Base-by-base conservation (phyloP, 1,140 invertebrate species). In the Trichonephila clavipes region DNA sequence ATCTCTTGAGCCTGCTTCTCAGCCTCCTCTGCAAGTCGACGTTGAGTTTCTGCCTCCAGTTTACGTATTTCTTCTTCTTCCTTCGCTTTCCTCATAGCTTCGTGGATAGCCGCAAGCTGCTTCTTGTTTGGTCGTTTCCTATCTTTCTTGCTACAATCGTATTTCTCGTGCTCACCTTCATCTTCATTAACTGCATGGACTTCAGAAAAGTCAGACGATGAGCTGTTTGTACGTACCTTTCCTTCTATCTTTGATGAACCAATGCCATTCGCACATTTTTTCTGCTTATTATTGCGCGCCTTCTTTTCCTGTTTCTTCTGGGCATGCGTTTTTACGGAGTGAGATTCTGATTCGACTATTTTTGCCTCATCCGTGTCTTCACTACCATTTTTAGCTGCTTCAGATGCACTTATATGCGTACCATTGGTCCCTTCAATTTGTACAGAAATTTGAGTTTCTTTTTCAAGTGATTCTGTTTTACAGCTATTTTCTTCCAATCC, bases 1-100 rank as follows among this genome's bases (percentile, higher is more conserved):
- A 97, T 94, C 94, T 96, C 91, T 58, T 94, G 92, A 95, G 94
- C 59, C 81, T 88, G 24, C 58, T 87, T 62, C 85, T 96, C 95
- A 93, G 96, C 95, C 95, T 96, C 97, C 96, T 98, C 98, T 91
- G 97, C 96, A 83, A 97, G 96, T 58, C 97, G 97, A 85, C 96
- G 96, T 95, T 98, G 97, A 40, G 97, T 96, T 95, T 98, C 97
- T 95, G 98, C 98, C 95, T 97, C 97, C 94, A 97, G 96, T 28
- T 96, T 96, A 34, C 98, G 96, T 94, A 97, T 97, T 95, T 98
- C 98, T 95, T 98, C 98, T 95, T 98, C 98, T 95, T 98, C 97
- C 93, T 96, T 96, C 94, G 97, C 82, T n/a, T 91, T 94, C 28
- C 19, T 88, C 44, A 94, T 28, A 1, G 89, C 94, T 16, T 90